A percentile compares a stretch with the other conserved stretches of the same genome.
phyloP scores from a whole-genome alignment of 2,888 invertebrate species.

The Cantharis flavilabris region DNA sequence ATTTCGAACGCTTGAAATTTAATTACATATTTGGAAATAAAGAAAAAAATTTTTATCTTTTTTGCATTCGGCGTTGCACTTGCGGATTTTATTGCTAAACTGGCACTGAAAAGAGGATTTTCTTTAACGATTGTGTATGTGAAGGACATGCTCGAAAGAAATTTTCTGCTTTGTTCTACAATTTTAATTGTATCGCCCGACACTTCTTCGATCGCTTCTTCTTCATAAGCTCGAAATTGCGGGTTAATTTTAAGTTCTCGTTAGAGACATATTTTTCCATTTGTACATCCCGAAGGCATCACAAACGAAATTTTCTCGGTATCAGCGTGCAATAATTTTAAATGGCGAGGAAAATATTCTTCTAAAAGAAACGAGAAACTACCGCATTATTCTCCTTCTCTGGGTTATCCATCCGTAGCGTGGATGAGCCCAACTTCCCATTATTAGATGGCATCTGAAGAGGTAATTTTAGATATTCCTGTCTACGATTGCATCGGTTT shows the following conservation, averaged over 20 bases:
- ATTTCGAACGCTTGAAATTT: not conserved
- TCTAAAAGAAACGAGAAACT: not conserved
- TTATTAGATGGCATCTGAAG: not conserved
- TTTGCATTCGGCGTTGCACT: not conserved
- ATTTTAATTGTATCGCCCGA: not conserved
- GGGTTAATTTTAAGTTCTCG: not conserved
- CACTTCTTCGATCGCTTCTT: not conserved
- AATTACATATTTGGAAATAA: not conserved
- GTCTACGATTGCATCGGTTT: not conserved
- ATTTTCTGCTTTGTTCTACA: not conserved
- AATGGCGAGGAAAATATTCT: not conserved
- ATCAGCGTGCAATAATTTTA: not conserved
- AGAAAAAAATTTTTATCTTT: not conserved
- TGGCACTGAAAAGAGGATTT: not conserved
- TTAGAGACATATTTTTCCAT: not conserved
- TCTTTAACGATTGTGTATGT: not conserved
- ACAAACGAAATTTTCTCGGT: not conserved
- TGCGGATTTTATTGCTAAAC: not conserved
- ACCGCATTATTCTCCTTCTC: not conserved
- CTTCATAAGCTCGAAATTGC: not conserved
- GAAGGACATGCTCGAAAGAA: not conserved
- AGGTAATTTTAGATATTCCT: not conserved
- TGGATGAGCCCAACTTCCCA: not conserved
- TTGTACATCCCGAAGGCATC: not conserved
- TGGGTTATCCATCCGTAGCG: not conserved